Evolutionary conservation across 2,797 vertebrate genomes (phyloP).

Genomic region (Borostomias antarcticus): DNA sequence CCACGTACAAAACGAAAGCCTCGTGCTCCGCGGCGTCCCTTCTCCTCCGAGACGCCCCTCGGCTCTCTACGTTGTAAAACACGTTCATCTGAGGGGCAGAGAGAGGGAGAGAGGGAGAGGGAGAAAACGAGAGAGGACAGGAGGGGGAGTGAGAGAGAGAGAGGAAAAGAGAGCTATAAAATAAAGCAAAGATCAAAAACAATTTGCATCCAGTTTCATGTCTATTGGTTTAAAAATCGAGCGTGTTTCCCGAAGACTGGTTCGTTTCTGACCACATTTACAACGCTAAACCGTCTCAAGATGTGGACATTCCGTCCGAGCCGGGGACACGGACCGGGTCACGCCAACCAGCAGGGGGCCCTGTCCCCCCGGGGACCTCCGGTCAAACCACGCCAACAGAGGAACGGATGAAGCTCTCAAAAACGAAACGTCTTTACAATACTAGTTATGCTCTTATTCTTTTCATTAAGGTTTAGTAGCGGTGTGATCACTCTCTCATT

Average conservation of each 20-base stretch:
- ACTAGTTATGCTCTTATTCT: conserved; percentile 16
- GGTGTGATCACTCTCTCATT: not conserved
- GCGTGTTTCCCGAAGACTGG: not conserved
- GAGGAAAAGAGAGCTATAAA: not conserved
- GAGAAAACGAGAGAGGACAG: not conserved
- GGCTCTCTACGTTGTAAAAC: conserved; percentile 79
- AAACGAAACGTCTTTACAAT: conserved; percentile 25
- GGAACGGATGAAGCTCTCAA: not conserved
- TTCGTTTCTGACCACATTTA: conserved; percentile 8
- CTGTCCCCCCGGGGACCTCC: not conserved
- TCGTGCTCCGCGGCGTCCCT: conserved; percentile 61
- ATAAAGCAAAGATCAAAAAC: not conserved
- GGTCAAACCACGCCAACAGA: not conserved
- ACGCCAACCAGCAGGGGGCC: not conserved
- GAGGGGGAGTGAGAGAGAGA: not conserved
- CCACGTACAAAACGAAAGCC: conserved; percentile 78
- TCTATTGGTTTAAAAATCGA: not conserved
- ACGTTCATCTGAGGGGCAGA: conserved; percentile 78
- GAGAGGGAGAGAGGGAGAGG: not conserved
- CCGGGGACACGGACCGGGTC: not conserved
- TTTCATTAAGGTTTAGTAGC: not conserved
- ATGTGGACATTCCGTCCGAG: not conserved
- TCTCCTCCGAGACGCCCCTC: conserved; percentile 43
- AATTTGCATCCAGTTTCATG: not conserved
- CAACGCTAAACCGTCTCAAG: not conserved